Percentiles rank a stretch among this genome's conserved stretches.
phyloP scores from a whole-genome alignment of 2,113 vertebrate genomes.

The Psophia crepitans region DNA sequence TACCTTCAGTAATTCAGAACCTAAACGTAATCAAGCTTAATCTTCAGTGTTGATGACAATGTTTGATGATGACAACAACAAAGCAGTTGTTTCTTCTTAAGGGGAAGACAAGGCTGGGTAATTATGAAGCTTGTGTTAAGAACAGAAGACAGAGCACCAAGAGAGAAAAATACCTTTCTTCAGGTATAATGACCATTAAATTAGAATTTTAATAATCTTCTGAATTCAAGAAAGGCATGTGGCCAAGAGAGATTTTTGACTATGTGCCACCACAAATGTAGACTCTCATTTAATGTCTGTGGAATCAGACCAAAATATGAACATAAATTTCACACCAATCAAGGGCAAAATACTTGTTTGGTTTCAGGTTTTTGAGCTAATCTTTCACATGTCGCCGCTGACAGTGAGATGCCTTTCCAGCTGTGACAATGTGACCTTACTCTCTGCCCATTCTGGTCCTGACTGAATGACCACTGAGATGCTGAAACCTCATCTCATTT shows the following conservation, averaged over 20 bases:
- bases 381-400: neutral
- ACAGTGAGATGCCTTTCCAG: neutral
- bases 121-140: neutral
- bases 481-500: neutral
- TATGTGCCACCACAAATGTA: neutral
- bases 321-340: neutral
- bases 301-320: neutral
- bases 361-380: neutral
- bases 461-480: neutral
- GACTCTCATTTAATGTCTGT: neutral
- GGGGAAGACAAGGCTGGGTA: neutral
- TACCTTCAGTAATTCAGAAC: neutral
- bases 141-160: neutral
- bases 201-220: constrained; percentile 28
- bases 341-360: neutral
- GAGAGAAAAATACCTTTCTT: neutral
- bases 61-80: neutral
- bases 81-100: neutral
- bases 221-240: neutral
- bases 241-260: constrained; percentile 5
- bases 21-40: neutral
- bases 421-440: neutral
- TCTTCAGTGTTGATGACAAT: neutral
- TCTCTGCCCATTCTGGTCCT: neutral
- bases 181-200: neutral